Base-by-base conservation (phyloP, 1,140 invertebrate species). In the Cephus cinctus region DNA sequence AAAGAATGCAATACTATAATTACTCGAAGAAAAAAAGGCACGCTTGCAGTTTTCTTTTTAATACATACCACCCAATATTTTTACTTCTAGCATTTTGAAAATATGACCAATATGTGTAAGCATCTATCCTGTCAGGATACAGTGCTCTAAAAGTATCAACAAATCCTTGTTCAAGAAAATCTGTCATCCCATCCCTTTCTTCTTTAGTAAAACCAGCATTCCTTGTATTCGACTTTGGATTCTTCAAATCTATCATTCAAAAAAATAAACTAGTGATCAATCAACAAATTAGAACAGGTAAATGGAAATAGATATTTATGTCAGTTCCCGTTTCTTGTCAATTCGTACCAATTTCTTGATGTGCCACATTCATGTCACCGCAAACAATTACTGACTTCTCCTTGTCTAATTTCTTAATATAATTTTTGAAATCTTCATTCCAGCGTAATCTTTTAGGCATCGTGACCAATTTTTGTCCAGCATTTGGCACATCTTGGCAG, bases 361-460 rank as follows among this genome's bases (percentile, higher is more conserved):
- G 96, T 35, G 96, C 88, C 4, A 98, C 96, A 79, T 99, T 99
- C 80, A 99, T 86, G 75, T 99, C 97, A 2, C 97, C 96, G 70
- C 89, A 93, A 53, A 98, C 81, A 38, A 99, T 88, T 0, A 98
- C 92, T 11, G 96, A 93, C 73, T 99, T 99, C 39, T 89, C 87
- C 46, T 81, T 77, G 76, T 98, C 92, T 14, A 98, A 78, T 38
- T 86, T 75, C 61, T 88, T 85, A 5, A 98, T 68, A 69, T 88
- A 86, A 14, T 83, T 78, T 49, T 84, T 81, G 65, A 98, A 94
- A 18, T 82, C 77, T 52, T 85, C 76, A 71, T 99, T 95, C 94
- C 95, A 99, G 60, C 91, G 80, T 67, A 93, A 81, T 63, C 94
- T 83, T 76, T 95, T 94, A 5, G 88, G 83, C 49, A 98, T 71